Evolutionary conservation across 2,113 vertebrate species (phyloP).

Genomic region (Fregata magnificens): DNA sequence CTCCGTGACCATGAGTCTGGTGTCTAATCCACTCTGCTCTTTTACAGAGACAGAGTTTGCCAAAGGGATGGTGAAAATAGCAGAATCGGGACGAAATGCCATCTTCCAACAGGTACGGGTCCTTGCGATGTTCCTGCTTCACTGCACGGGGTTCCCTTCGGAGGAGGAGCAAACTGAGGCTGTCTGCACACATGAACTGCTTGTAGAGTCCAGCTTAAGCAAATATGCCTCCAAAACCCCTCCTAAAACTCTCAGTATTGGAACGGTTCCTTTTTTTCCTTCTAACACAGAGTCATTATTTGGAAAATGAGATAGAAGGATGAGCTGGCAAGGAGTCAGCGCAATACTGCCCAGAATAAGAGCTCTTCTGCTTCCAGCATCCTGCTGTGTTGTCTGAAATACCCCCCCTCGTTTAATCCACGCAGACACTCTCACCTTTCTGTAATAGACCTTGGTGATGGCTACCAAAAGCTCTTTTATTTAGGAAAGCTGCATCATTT

Average conservation of each 20-base stretch:
- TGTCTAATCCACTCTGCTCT: neutral
- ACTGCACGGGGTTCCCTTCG: neutral
- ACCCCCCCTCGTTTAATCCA: neutral
- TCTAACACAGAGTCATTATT: neutral
- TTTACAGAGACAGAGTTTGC: constrained; percentile 76
- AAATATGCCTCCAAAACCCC: neutral
- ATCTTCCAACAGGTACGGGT: constrained; percentile 81
- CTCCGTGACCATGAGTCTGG: fast-evolving
- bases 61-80: constrained; percentile 83
- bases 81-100: constrained; percentile 77
- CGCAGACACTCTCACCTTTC: no score
- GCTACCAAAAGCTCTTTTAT: neutral
- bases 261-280: neutral
- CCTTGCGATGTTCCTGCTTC: neutral
- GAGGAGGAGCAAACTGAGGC: neutral
- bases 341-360: neutral
- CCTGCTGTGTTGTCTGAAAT: neutral
- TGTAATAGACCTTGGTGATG: neutral
- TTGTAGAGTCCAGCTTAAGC: neutral
- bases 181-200: fast-evolving
- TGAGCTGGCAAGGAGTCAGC: no score
- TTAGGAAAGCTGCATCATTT: neutral
- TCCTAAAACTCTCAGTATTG: neutral
- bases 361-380: neutral
- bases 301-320: neutral